phyloP scores from a whole-genome alignment of 2,797 vertebrate genomes.

The Phalanger gymnotis region DNA sequence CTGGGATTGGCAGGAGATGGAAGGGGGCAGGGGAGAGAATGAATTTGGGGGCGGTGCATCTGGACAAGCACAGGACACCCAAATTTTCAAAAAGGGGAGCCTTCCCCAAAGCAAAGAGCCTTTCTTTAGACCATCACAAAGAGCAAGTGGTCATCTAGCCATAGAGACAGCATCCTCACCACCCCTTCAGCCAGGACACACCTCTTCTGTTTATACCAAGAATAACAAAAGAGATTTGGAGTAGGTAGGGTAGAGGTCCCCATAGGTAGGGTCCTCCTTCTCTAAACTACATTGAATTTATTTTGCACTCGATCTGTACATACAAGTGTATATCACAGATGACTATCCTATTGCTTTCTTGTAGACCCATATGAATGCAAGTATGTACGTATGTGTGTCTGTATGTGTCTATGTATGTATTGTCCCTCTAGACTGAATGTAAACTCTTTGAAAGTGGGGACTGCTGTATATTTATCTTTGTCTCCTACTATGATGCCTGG shows the following conservation, averaged over 20 bases:
- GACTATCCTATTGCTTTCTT: neutral
- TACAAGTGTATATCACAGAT: neutral
- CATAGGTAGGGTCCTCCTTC: neutral
- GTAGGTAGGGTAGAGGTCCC: neutral
- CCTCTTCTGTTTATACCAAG: neutral
- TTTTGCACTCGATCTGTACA: neutral
- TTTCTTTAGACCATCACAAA: neutral
- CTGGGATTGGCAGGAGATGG: neutral
- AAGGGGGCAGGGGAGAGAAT: no score
- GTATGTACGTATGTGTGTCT: neutral
- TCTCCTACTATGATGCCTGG: neutral
- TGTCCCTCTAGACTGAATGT: neutral
- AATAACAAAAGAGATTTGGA: neutral
- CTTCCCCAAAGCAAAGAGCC: neutral
- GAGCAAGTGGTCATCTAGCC: neutral
- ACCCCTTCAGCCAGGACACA: neutral
- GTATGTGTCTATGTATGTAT: no score
- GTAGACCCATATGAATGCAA: neutral
- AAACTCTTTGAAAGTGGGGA: neutral
- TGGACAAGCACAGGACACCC: neutral
- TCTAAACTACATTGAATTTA: neutral
- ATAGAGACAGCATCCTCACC: neutral
- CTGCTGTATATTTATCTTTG: neutral
- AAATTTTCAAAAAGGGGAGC: neutral
- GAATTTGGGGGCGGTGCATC: neutral